Evolutionary conservation across 2,888 invertebrate genomes (phyloP), one percentile per base, ranked within the genome.

Genomic region (Cataglyphis altisquamis): DNA sequence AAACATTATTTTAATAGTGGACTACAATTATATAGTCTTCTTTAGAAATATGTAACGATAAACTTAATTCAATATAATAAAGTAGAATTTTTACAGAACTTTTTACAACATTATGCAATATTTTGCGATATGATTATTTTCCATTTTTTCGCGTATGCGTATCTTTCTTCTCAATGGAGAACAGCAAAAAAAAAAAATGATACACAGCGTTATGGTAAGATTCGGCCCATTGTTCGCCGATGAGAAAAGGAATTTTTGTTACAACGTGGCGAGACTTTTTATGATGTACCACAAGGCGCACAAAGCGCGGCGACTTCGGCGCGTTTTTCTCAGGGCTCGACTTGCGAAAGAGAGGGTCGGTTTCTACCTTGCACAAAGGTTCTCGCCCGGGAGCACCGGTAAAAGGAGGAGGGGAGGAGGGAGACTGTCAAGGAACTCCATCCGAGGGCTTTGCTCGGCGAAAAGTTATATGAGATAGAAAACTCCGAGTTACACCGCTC

Each of bases 401-500:
- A 84, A 86, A 88, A 86, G 81, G 80, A 81, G 81, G 67, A 12
- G 3, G 48, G 18, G 18, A 5, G 48, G 10, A 2, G 3, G 9
- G 3, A 10, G 10, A 15, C 64, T 66, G 62, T 70, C 83, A 75
- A 52, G 86, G 82, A 88, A 89, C 87, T 87, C 81, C 57, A 70
- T 84, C 73, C 85, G 84, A 89, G 87, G 84, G 84, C 84, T 84
- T 88, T 84, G 75, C 87, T 55, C 77, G 74, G 21, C 73, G 84
- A 83, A 75, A 84, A 86, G 84, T 83, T 84, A 66, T 70, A 80
- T 21, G 80, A 86, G 86, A 87, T 89, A 86, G 83, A 86, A 89
- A 87, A 82, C 87, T 84, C 83, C 60, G 85, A 84, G 84, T 87
- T 88, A 87, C 82, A 81, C 36, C 39, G 48, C 68, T 57, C 68